Evolutionary conservation across 2,888 invertebrate species (phyloP), one percentile per base, ranked within the genome.

Genomic region (Sesia apiformis): DNA sequence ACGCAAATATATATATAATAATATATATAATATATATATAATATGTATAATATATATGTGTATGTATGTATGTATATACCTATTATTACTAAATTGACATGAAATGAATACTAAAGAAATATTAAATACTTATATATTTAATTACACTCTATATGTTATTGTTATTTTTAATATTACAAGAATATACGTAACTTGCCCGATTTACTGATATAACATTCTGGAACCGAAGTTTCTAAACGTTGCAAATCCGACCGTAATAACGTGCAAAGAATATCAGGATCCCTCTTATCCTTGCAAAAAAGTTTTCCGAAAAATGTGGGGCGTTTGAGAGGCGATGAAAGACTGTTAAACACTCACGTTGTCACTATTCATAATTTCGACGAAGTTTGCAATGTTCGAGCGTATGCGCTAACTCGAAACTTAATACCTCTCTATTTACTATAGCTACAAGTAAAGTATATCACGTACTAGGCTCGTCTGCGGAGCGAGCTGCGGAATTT

Each of bases 401-500:
- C 66, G 73, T 71, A 69, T 70, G 73, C 75, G 70, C 75, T 70
- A 70, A 72, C 70, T 74, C 72, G 67, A 64, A 76, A 74, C 72
- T 70, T 63, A 69, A 68, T 69, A 70, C 70, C 67, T 70, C 23
- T 23, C 76, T 82, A 80, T 83, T 81, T 80, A 76, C 73, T 74
- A 79, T 53, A 43, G 49, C 38, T 80, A 78, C 78, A 71, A 71
- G 72, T 69, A 86, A 88, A 87, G 86, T 84, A 81, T 78, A 83
- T 74, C 88, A 89, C 88, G 88, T 88, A 65, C 63, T 73, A 80
- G 84, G 80, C 81, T 66, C 72, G 72, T 65, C 73, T 70, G 62
- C 65, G 68, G 66, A 61, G 67, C 70, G 65, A 69, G 68, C 75
- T 62, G 58, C 64, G 60, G 88, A 89, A 89, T 89, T 80, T 88